Percentiles rank a stretch among this genome's conserved stretches.
Evolutionary conservation across 37 sponge, comb jelly and placozoan species (phyloP).

Genomic region (Halisarca cf. caerulea): DNA sequence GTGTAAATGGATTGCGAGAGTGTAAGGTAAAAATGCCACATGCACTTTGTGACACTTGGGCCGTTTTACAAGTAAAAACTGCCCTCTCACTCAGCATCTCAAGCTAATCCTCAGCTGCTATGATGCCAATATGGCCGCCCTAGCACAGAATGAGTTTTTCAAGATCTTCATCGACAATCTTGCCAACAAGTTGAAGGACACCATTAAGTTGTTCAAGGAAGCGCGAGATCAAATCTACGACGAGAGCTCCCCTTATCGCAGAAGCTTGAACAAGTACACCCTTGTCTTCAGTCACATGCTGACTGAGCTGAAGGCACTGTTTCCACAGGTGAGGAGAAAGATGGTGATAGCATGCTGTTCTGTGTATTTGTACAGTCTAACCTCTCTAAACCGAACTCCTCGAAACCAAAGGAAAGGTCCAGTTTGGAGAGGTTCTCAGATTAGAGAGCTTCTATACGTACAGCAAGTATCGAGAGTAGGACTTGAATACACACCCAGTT

Average conservation of each 20-base stretch:
- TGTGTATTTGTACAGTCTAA: too few relatives aligned
- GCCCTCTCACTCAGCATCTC: slow-evolving; percentile 83
- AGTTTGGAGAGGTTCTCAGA: too few relatives aligned
- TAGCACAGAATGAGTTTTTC: slow-evolving; percentile 89
- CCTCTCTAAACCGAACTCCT: too few relatives aligned
- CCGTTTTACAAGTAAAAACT: too few relatives aligned
- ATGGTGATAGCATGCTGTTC: too few relatives aligned
- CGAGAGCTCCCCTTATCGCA: slow-evolving; percentile 69
- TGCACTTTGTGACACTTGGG: too few relatives aligned
- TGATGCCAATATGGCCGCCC: slow-evolving; percentile 79
- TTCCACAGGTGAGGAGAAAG: slow-evolving; percentile 44
- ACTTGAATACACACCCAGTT: too few relatives aligned
- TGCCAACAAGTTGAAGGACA: slow-evolving; percentile 86
- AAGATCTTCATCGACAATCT: slow-evolving; percentile 94
- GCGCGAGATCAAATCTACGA: slow-evolving; percentile 90
- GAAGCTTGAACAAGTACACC: slow-evolving; percentile 87
- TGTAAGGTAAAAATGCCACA: too few relatives aligned
- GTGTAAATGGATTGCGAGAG: too few relatives aligned
- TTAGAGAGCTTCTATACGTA: too few relatives aligned
- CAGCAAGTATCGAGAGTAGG: too few relatives aligned
- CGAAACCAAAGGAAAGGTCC: too few relatives aligned
- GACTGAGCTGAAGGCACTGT: slow-evolving; percentile 92
- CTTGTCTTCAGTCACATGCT: slow-evolving; percentile 99
- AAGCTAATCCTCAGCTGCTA: slow-evolving; percentile 77
- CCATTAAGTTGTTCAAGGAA: slow-evolving; percentile 86